phyloP scores from a whole-genome alignment of 2,797 vertebrate species.

The Syngnathus acus region DNA sequence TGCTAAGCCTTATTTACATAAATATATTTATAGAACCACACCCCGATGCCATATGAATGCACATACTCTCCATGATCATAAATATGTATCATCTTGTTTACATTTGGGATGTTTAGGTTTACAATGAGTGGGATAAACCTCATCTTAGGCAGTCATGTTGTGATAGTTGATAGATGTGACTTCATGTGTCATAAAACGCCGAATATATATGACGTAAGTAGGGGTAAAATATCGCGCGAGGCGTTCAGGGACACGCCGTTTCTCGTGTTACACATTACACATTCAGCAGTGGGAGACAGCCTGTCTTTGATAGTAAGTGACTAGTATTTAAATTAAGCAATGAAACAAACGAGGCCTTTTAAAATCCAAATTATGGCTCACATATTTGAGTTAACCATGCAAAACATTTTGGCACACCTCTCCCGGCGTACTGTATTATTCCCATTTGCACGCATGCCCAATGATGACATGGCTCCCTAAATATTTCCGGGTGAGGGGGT shows the following conservation, averaged over 20 bases:
- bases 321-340: not conserved
- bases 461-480: constrained; percentile 27
- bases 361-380: not conserved
- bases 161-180: not conserved
- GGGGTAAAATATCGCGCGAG: constrained; percentile 21
- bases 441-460: constrained; percentile 5
- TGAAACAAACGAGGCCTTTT: not conserved
- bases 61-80: not conserved
- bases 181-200: not conserved
- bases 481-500: constrained; percentile 35
- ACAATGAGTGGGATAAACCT: not conserved
- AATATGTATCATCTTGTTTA: not conserved
- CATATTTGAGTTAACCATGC: not conserved
- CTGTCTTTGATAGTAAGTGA: not conserved
- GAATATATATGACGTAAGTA: constrained; percentile 11
- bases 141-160: not conserved
- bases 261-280: constrained; percentile 47
- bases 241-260: constrained; percentile 41
- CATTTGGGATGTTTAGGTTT: not conserved
- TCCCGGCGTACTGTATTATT: not conserved
- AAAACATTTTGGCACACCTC: not conserved
- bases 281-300: constrained; percentile 20
- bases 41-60: not conserved
- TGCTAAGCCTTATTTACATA: not conserved
- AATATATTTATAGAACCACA: not conserved